Percentiles rank a stretch among this genome's conserved stretches.
Evolutionary conservation across 1,140 invertebrate species (phyloP).

Genomic region (Aphaenogaster ashmeadi): DNA sequence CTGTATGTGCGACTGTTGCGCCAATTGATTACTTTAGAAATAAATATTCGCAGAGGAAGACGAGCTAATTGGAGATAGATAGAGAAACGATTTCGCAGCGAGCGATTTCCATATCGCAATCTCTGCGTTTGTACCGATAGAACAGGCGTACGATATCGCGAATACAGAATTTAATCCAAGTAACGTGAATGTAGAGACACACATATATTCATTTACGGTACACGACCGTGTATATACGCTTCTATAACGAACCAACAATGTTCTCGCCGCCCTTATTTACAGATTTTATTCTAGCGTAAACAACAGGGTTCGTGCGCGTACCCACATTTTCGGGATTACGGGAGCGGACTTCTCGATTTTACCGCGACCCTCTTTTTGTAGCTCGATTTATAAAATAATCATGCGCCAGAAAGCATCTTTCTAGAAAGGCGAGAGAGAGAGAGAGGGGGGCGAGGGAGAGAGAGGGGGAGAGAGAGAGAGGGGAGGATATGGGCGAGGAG

Average conservation of each 20-base stretch:
- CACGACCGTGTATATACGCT: neutral
- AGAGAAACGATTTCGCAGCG: neutral
- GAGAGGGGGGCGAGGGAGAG: neutral
- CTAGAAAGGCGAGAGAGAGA: neutral
- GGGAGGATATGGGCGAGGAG: neutral
- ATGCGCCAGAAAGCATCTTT: neutral
- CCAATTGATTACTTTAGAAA: neutral
- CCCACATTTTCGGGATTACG: neutral
- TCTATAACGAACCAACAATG: neutral
- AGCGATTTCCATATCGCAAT: conserved; percentile 14
- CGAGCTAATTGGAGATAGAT: neutral
- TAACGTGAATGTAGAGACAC: conserved; percentile 9
- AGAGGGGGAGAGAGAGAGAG: neutral
- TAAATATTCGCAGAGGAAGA: neutral
- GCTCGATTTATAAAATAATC: conserved; percentile 49
- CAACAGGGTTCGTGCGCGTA: neutral
- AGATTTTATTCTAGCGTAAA: conserved; percentile 35
- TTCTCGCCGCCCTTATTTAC: conserved; percentile 18
- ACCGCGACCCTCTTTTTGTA: conserved; percentile 11
- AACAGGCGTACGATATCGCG: neutral
- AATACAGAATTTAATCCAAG: neutral
- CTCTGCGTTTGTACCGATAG: neutral
- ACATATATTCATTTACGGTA: neutral
- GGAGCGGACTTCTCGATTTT: conserved; percentile 14
- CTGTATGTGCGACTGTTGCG: neutral